Base-by-base conservation (phyloP, 2,797 vertebrate genomes). In the Phataginus tetradactyla region DNA sequence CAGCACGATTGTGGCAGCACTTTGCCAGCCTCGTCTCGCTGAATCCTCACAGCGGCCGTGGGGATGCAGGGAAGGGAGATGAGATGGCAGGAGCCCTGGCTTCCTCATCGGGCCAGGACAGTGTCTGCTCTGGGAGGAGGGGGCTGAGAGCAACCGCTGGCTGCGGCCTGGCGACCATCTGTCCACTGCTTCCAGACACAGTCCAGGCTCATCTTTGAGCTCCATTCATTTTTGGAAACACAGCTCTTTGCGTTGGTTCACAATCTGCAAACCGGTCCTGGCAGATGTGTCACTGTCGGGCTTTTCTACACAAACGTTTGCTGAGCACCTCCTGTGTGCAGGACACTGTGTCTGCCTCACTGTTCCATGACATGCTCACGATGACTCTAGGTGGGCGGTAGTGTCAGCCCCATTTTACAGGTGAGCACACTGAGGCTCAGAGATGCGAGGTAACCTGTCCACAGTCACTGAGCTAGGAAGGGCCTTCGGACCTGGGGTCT, bases 271-370 rank as follows among this genome's bases (percentile, higher is more conserved):
- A 49, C n/a, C 78, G 49, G 23, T 51, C 34, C 79, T 39, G 18
- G 5, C 3, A 27, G 57, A 11, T 5, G 0, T 0, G 13, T 13
- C 37, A 11, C 27, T 0, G 0, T n/a, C 72, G 14, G 39, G 5
- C 1, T 51, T 59, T 29, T 68, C 91, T 83, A 6, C 2, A 17
- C 25, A 17, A 17, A 78, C 1, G 1, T 51, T 61, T 77, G 34
- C 94, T 68, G 72, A 80, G 18, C 12, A 13, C 68, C 3, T 7
- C 12, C 34, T 27, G 14, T 4, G 27, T 0, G 0, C 21, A 5
- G 1, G 32, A 27, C 2, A 3, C 42, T 2, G 6, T 1, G 15
- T 21, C 42, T 5, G 4, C 13, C 10, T n/a, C 4, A 5, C 9
- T 49, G 29, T 17, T 63, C n/a, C 29, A 3, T 11, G 91, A 21